Conservation (phyloP, 2,113 vertebrate genomes). For the Etheostoma cragini region DNA sequence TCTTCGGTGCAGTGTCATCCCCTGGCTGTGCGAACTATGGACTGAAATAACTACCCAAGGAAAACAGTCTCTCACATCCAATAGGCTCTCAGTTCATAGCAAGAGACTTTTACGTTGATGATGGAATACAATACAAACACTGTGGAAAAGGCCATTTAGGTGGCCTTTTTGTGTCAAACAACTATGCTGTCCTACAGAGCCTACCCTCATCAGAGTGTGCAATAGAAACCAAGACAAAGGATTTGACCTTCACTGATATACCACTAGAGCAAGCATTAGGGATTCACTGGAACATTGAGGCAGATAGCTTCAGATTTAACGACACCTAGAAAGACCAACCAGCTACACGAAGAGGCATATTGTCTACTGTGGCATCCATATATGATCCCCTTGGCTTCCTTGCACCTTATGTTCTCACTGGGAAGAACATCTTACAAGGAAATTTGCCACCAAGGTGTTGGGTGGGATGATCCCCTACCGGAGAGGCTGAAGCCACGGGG, state of each 20-base stretch:
- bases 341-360: not conserved
- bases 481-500: not conserved
- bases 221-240: not conserved
- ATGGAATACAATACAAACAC: too few species aligned
- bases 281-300: not conserved
- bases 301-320: not conserved
- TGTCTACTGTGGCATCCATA: not conserved
- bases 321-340: not conserved
- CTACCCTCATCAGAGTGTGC: not conserved
- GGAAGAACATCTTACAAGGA: slow-evolving; percentile 13
- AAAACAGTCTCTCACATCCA: too few species aligned
- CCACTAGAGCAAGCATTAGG: not conserved
- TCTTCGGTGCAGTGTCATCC: too few species aligned
- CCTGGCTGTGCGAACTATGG: too few species aligned
- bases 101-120: too few species aligned
- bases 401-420: not conserved
- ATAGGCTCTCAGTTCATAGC: too few species aligned
- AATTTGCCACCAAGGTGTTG: not conserved
- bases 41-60: too few species aligned
- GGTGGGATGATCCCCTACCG: not conserved
- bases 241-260: not conserved
- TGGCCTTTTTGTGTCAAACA: not conserved
- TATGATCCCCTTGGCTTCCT: not conserved
- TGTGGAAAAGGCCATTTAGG: too few species aligned
- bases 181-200: not conserved